Percentiles rank a stretch among this genome's conserved stretches.
Conservation (phyloP, 2,797 vertebrate genomes). For the Acrossocheilus fasciatus region DNA sequence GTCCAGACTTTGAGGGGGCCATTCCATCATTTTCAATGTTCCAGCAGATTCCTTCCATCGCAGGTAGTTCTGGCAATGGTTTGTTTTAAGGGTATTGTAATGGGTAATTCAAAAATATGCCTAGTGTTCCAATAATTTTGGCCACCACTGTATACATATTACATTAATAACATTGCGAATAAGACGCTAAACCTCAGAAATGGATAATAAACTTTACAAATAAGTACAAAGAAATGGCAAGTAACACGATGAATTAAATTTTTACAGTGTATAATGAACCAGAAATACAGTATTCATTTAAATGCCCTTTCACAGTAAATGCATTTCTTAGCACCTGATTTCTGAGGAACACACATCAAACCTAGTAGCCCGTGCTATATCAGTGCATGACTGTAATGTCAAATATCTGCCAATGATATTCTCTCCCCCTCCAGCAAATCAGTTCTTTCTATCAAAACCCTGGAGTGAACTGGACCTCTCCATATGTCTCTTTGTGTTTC, state of each 20-base stretch:
- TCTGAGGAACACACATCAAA: background rate
- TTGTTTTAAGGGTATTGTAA: too few species aligned
- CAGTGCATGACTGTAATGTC: background rate
- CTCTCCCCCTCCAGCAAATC: background rate
- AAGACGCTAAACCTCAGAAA: background rate
- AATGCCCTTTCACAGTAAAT: background rate
- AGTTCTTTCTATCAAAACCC: background rate
- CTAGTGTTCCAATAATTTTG: too few species aligned
- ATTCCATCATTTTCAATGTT: too few species aligned
- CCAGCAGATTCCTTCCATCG: too few species aligned
- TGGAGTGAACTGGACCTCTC: background rate
- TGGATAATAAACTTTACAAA: too few species aligned
- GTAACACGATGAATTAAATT: too few species aligned
- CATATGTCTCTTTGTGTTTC: constrained; percentile 34
- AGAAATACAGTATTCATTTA: background rate
- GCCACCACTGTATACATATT: background rate
- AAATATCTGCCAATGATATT: background rate
- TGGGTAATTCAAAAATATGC: too few species aligned
- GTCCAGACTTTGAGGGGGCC: too few species aligned
- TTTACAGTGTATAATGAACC: too few species aligned
- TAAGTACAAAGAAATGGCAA: too few species aligned
- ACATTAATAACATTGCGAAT: background rate
- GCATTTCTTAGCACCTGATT: background rate
- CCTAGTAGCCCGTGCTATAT: background rate
- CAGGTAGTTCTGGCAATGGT: too few species aligned